Evolutionary conservation across 2,797 vertebrate species (phyloP).

Genomic region (Xenentodon cancila): DNA sequence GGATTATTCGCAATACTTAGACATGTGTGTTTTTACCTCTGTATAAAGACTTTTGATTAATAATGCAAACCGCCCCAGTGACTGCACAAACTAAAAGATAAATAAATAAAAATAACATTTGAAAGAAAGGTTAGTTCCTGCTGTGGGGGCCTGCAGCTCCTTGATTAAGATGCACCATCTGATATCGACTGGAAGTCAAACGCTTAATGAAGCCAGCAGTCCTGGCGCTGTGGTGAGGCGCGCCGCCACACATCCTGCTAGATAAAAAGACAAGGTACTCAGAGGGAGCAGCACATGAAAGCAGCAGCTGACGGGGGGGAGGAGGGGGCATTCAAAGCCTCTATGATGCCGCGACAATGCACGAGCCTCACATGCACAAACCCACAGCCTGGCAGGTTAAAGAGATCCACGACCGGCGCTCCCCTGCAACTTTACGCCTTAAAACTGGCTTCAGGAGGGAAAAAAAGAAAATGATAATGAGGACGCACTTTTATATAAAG

Average conservation of each 20-base stretch:
- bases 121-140: constrained; percentile 71
- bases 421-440: constrained; percentile 52
- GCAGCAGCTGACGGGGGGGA: constrained; percentile 21
- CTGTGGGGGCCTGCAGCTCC: constrained; percentile 65
- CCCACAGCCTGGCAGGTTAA: constrained; percentile 33
- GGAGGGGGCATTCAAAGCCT: constrained; percentile 40
- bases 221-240: constrained; percentile 58
- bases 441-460: constrained; percentile 38
- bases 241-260: constrained; percentile 55
- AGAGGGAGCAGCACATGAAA: constrained; percentile 64
- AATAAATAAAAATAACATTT: constrained; percentile 37
- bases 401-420: constrained; percentile 25
- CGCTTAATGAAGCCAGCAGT: constrained; percentile 79
- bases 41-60: constrained; percentile 37
- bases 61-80: constrained; percentile 46
- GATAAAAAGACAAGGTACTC: constrained; percentile 67
- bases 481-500: constrained; percentile 18
- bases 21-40: constrained; percentile 23
- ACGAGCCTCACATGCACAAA: constrained; percentile 50
- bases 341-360: constrained; percentile 59
- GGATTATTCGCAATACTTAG: constrained; percentile 18
- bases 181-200: constrained; percentile 81
- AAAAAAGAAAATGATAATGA: constrained; percentile 23
- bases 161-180: constrained; percentile 79
- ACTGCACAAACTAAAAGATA: constrained; percentile 35